Evolutionary conservation across 2,888 invertebrate species (phyloP).

Genomic region (Eudasyphora cyanicolor): DNA sequence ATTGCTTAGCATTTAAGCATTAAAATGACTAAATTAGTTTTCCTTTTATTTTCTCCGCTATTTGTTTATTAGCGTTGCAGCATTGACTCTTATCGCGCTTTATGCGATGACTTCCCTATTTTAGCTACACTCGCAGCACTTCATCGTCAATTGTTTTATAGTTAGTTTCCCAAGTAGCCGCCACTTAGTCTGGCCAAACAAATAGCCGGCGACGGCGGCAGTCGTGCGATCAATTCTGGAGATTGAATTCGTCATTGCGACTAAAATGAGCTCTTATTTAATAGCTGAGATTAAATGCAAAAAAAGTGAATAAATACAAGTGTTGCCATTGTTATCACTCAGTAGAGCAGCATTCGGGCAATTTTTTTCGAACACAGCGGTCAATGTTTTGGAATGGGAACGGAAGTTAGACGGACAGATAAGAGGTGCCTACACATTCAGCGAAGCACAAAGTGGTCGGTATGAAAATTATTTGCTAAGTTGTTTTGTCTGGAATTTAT

Average conservation of each 20-base stretch:
- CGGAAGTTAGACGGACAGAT: background rate
- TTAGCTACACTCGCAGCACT: background rate
- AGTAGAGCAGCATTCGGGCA: background rate
- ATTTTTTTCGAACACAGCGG: background rate
- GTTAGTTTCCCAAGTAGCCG: constrained; percentile 21
- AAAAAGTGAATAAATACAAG: background rate
- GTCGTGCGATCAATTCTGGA: background rate
- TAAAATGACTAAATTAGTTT: constrained; percentile 13
- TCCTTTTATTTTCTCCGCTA: background rate
- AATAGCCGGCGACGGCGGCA: background rate
- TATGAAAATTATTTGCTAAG: constrained; percentile 1
- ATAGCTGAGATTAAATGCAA: background rate
- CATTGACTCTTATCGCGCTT: constrained; percentile 5
- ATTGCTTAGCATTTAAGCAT: no score
- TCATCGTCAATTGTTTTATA: background rate
- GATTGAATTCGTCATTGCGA: constrained; percentile 9
- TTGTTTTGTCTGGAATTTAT: no score
- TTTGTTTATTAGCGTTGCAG: background rate
- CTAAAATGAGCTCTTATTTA: background rate
- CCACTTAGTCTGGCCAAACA: constrained; percentile 30
- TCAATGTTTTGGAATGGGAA: background rate
- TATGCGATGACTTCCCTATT: background rate
- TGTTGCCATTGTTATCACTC: constrained; percentile 20
- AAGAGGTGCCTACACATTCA: background rate
- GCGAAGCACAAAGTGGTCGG: background rate